A percentile compares a stretch with the other conserved stretches of the same genome.
Evolutionary conservation across 1,140 invertebrate species (phyloP).

Genomic region (Wasmannia auropunctata): DNA sequence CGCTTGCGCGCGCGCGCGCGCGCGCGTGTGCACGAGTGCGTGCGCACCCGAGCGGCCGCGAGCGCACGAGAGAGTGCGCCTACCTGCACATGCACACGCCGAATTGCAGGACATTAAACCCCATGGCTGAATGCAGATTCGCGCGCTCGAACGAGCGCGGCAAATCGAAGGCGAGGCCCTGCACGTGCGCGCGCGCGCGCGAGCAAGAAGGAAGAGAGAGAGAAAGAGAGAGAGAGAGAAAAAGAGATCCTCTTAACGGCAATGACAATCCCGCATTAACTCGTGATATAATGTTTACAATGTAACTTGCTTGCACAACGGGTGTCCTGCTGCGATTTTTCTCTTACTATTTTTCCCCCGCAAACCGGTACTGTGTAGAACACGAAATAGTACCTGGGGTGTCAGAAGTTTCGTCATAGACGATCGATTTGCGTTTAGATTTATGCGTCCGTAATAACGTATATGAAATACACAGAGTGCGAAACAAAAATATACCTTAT

Average conservation of each 20-base stretch:
- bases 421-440: background rate
- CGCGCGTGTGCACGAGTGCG: background rate
- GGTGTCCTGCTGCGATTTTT: background rate
- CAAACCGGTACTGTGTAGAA: background rate
- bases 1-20: background rate
- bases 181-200: background rate
- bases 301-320: background rate
- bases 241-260: slow-evolving; percentile 17
- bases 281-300: slow-evolving; percentile 27
- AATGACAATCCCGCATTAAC: slow-evolving; percentile 11
- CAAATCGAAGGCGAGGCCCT: slow-evolving; percentile 41
- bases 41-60: background rate
- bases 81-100: slow-evolving; percentile 30
- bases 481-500: background rate
- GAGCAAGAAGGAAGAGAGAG: background rate
- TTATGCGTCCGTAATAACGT: background rate
- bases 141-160: slow-evolving; percentile 34
- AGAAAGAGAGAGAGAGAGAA: too few relatives aligned
- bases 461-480: background rate
- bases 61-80: background rate
- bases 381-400: background rate
- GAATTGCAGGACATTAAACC: slow-evolving; percentile 57
- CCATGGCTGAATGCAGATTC: slow-evolving; percentile 46
- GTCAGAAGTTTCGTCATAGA: background rate
- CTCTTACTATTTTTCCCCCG: background rate